These are phyloP conservation scores for Tamias sibiricus DNA, from an alignment of 2,113 vertebrate genomes.

Conservation along the genomic window DNA sequence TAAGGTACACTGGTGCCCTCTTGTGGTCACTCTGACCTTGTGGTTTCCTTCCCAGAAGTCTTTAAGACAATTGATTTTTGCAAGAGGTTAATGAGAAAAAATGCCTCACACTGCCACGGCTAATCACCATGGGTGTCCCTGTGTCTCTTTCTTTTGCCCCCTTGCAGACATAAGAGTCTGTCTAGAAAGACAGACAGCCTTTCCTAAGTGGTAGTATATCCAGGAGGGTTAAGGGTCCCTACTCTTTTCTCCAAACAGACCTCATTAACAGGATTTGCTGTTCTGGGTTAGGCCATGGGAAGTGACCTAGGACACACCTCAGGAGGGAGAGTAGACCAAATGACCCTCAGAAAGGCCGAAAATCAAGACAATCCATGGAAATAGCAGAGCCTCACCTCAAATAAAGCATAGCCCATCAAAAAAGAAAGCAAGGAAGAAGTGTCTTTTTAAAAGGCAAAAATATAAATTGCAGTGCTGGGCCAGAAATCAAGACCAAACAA, in stretches of 20 bases:
- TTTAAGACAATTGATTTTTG: constrained; percentile 42
- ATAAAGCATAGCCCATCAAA: not conserved
- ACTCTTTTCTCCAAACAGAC: not conserved
- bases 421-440: not conserved
- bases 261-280: not conserved
- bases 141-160: not conserved
- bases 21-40: constrained; percentile 77
- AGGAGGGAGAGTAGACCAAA: not conserved
- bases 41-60: constrained; percentile 14
- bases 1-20: constrained; percentile 86
- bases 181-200: not conserved
- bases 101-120: constrained; percentile 1
- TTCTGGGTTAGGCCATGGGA: not conserved
- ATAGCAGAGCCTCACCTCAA: not conserved
- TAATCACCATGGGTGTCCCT: not conserved
- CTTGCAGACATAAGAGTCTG: not conserved
- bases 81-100: constrained; percentile 38
- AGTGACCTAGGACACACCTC: not conserved
- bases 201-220: not conserved
- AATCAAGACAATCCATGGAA: not conserved
- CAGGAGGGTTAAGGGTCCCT: not conserved
- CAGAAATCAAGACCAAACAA: constrained; percentile 53
- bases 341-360: not conserved
- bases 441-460: constrained; percentile 16
- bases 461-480: not conserved